A percentile compares a stretch with the other conserved stretches of the same genome.
Evolutionary conservation across 2,888 invertebrate species (phyloP).

Genomic region (Drosophila quasianomalipes): DNA sequence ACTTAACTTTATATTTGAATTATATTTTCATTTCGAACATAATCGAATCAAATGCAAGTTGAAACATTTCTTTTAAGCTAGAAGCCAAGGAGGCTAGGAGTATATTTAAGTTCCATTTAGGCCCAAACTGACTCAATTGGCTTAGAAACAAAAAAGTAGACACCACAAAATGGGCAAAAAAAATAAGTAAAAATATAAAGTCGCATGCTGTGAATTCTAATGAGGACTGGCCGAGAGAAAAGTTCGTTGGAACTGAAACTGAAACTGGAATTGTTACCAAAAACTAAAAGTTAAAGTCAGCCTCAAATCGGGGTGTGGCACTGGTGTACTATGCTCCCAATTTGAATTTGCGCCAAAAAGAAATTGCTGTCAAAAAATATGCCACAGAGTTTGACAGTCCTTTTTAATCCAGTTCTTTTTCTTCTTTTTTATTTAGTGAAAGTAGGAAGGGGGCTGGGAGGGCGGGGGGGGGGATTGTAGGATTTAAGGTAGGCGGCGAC

Average conservation of each 20-base stretch:
- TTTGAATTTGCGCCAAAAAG: conserved; percentile 45
- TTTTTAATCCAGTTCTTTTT: conserved; percentile 55
- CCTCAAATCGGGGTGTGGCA: conserved; percentile 59
- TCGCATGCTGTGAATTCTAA: conserved; percentile 55
- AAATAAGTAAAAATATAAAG: conserved; percentile 6
- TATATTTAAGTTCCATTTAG: neutral
- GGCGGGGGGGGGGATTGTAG: neutral
- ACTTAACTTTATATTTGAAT: neutral
- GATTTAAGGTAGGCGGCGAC: conserved; percentile 13
- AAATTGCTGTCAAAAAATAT: conserved; percentile 30
- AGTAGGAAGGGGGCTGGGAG: neutral
- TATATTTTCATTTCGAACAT: neutral
- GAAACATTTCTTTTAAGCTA: neutral
- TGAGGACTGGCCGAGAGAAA: conserved; percentile 41
- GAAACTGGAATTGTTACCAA: conserved; percentile 34
- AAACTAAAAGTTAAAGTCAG: conserved; percentile 64
- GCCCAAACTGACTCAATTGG: conserved; percentile 37
- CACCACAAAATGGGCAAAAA: conserved; percentile 1
- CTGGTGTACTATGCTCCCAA: conserved; percentile 50
- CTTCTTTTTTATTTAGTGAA: conserved; percentile 1
- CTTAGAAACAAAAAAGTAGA: conserved; percentile 21
- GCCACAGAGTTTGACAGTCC: conserved; percentile 59
- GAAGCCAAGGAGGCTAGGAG: neutral
- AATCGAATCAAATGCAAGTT: neutral
- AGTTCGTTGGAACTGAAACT: conserved; percentile 33